phyloP scores from a whole-genome alignment of 2,113 vertebrate genomes.

The Myiagra hebetior region DNA sequence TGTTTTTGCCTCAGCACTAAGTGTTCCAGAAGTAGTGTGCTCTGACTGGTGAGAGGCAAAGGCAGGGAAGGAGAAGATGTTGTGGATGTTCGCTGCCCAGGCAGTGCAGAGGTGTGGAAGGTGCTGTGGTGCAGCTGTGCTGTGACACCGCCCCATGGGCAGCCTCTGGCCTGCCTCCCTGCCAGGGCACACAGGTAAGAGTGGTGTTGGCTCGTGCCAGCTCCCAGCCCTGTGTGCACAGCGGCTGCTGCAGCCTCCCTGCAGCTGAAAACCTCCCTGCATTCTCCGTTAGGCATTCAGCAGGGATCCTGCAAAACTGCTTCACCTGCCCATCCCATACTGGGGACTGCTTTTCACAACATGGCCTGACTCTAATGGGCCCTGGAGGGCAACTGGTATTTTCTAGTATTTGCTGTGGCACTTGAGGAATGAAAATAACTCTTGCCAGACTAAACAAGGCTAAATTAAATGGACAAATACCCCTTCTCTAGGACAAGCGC shows the following conservation, averaged over 20 bases:
- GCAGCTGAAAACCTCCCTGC: not conserved
- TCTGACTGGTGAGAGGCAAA: not conserved
- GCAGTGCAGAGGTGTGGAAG: not conserved
- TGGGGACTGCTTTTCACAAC: not conserved
- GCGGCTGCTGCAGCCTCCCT: not conserved
- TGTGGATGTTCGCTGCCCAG: not conserved
- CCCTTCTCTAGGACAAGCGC: not conserved
- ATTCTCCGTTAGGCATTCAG: fast-evolving
- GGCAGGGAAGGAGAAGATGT: not conserved
- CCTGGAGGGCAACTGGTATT: not conserved
- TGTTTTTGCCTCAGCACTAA: not conserved
- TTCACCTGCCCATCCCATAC: not conserved
- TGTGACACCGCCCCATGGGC: fast-evolving
- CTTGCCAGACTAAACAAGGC: not conserved
- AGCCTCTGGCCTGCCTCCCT: too few species aligned
- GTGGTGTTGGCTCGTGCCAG: not conserved
- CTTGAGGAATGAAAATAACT: conserved; percentile 6
- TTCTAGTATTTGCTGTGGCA: not conserved
- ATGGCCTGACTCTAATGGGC: not conserved
- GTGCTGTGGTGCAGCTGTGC: not conserved
- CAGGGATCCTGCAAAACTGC: not conserved
- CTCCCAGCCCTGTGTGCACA: not conserved
- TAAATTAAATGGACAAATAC: not conserved
- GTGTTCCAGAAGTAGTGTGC: not conserved
- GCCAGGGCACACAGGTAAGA: not conserved